Evolutionary conservation across 1,140 invertebrate species (phyloP).

Genomic region (Luehdorfia chinensis): DNA sequence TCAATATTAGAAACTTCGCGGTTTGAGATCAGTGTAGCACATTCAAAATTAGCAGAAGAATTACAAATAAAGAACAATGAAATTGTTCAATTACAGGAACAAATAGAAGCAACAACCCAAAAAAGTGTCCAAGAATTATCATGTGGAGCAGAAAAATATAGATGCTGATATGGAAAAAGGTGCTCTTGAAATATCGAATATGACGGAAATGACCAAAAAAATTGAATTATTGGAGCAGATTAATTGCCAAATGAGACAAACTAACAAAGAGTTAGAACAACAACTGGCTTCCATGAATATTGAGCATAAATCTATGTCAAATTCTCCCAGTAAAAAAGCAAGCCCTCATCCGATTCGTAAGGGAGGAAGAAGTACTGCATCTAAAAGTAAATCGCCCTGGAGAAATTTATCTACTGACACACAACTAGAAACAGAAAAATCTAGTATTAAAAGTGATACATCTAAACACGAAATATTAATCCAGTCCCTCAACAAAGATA

Average conservation of each 20-base stretch:
- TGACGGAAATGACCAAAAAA: conserved; percentile 67
- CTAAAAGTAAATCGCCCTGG: conserved; percentile 65
- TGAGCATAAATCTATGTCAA: conserved; percentile 37
- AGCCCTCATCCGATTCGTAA: conserved; percentile 61
- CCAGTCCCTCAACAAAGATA: conserved; percentile 71
- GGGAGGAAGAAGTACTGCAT: conserved; percentile 51
- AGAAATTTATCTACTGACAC: conserved; percentile 56
- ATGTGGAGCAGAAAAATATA: conserved; percentile 28
- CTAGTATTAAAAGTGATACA: conserved; percentile 45
- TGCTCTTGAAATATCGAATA: conserved; percentile 68
- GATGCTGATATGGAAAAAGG: conserved; percentile 68
- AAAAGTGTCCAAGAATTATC: conserved; percentile 25
- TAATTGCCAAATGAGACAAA: conserved; percentile 75
- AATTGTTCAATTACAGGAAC: conserved; percentile 56
- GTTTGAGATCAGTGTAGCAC: conserved; percentile 78
- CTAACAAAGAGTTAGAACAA: conserved; percentile 77
- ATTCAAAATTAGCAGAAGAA: conserved; percentile 78
- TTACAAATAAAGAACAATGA: conserved; percentile 68
- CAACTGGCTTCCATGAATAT: conserved; percentile 60
- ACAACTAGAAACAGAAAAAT: conserved; percentile 56
- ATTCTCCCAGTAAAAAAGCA: conserved; percentile 48
- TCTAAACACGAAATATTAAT: conserved; percentile 55
- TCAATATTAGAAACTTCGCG: conserved; percentile 74
- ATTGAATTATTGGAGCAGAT: conserved; percentile 75
- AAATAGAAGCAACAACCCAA: conserved; percentile 45